Percentiles rank a stretch among this genome's conserved stretches.
These are phyloP conservation scores for Mormyrus proboscirostris DNA, from an alignment of 2,797 vertebrate genomes.

Conservation along the genomic window DNA sequence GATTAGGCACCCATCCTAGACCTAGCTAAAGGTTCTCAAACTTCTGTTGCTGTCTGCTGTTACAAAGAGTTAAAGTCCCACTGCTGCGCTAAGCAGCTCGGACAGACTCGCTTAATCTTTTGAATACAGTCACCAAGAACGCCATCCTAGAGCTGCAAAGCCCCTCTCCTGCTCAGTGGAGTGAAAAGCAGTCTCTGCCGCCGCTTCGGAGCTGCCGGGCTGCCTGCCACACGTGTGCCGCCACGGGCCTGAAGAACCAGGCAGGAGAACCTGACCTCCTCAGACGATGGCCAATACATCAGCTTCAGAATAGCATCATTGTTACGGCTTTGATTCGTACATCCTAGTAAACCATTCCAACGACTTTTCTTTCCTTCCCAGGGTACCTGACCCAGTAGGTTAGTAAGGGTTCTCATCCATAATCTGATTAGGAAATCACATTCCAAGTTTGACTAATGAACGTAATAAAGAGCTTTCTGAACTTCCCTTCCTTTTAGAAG, in stretches of 20 bases:
- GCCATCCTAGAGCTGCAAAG: not conserved
- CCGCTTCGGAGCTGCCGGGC: not conserved
- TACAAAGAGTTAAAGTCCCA: not conserved
- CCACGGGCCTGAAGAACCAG: not conserved
- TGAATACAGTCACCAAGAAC: not conserved
- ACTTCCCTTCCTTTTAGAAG: constrained; percentile 47
- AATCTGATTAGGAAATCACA: constrained; percentile 60
- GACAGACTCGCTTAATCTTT: not conserved
- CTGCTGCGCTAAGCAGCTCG: not conserved
- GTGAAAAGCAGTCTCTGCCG: not conserved
- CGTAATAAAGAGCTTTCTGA: constrained; percentile 54
- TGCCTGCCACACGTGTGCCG: not conserved
- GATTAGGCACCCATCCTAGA: not conserved
- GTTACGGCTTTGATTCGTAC: not conserved
- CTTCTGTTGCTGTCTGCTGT: not conserved
- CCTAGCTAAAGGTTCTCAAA: not conserved
- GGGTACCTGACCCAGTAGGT: not conserved
- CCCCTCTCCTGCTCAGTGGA: not conserved
- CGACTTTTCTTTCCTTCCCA: not conserved
- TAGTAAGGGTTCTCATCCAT: constrained; percentile 13
- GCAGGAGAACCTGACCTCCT: not conserved
- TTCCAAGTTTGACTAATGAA: constrained; percentile 56
- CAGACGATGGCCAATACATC: not conserved
- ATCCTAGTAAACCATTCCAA: not conserved
- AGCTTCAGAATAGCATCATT: not conserved